Base-by-base conservation (phyloP, 1,140 invertebrate species). In the Brachionus rubens region DNA sequence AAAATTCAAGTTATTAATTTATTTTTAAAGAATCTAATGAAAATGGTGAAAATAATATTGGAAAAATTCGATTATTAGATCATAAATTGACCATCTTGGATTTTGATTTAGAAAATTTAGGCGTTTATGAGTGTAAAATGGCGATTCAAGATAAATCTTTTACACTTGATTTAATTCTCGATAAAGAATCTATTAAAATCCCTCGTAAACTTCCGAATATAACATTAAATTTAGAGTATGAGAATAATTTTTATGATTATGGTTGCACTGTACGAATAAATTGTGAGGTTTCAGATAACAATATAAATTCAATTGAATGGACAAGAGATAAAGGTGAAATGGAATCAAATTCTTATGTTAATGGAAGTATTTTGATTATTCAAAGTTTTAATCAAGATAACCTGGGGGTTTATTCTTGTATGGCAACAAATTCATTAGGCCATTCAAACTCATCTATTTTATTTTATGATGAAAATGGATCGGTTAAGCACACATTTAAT, bases 401-500 rank as follows among this genome's bases (percentile, higher is more conserved):
- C 14, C 3, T 65, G n/a, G 59, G 59, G 0, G n/a, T 26, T 24
- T 65, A 65, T 65, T 43, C 59, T 43, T 65, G 59, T 24, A 24
- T 41, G 21, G 40, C 21, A 24, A 19, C 33, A 12, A 12, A 65
- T 26, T 10, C 41, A 43, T 24, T 4, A 24, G 3, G 3, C 24
- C 36, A 43, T 4, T 19, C 36, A 24, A 65, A 65, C 12, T 19
- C 36, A 10, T 43, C 36, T 19, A 16, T 65, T 24, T 7, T 43
- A 19, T 65, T 65, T 41, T 65, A 24, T 43, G 59, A 65, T 24
- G 2, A 65, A 43, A 14, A 41, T 65, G 59, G 59, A 21, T 43
- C 24, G 12, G 3, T 65, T 12, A 65, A 43, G 24, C 33, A 65
- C 24, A 14, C 7, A 16, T 24, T 46, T 65, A 12, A 62, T 26